phyloP scores from a whole-genome alignment of 2,113 vertebrate genomes.

The Dipodomys stephensi region DNA sequence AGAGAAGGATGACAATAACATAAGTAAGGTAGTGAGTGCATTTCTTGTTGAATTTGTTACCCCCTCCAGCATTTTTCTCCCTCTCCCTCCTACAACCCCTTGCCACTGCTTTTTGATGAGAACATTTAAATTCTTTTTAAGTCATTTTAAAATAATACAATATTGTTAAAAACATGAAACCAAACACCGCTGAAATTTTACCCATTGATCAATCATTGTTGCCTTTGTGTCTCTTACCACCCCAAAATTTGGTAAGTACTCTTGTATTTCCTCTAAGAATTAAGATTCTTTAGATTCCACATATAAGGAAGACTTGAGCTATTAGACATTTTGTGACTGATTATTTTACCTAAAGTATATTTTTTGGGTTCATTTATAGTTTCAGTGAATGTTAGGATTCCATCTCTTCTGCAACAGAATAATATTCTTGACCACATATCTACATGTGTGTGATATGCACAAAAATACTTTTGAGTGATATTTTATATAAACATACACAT shows the following conservation, averaged over 20 bases:
- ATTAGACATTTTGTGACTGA: neutral
- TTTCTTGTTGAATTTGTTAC: too few species aligned
- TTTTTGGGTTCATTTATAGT: neutral
- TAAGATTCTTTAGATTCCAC: neutral
- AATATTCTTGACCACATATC: neutral
- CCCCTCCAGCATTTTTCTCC: too few species aligned
- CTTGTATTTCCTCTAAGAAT: neutral
- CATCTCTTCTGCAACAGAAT: neutral
- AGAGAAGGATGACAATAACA: too few species aligned
- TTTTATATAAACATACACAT: neutral
- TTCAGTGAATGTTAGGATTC: neutral
- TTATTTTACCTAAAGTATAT: too few species aligned
- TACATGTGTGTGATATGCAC: neutral
- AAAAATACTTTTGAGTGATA: neutral
- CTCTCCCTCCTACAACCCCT: too few species aligned
- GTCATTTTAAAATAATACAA: neutral
- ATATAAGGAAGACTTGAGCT: neutral
- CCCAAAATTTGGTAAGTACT: neutral
- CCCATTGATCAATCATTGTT: too few species aligned
- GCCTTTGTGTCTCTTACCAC: fast-evolving
- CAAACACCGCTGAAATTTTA: neutral
- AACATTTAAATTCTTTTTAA: neutral
- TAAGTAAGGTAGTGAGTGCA: too few species aligned
- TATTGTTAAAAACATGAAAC: neutral
- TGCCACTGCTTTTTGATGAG: neutral